Conservation (phyloP, 2,113 vertebrate genomes). For the Carassius gibelio region DNA sequence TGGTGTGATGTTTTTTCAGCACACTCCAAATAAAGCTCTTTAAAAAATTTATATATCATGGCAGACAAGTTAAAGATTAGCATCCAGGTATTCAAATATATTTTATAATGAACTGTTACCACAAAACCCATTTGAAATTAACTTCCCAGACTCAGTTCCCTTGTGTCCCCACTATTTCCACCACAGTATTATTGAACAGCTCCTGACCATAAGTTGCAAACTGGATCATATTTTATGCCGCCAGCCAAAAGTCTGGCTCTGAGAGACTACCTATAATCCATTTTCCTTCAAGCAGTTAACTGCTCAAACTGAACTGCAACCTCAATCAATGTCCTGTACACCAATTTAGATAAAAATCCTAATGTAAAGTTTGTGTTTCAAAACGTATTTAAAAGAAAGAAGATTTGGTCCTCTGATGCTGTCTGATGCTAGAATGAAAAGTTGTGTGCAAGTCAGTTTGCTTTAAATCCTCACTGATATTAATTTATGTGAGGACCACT, state of each 20-base stretch:
- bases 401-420: not conserved
- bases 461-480: not conserved
- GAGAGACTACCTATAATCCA: not conserved
- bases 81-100: not conserved
- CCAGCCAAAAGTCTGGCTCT: not conserved
- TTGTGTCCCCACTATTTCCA: not conserved
- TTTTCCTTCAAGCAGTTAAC: not conserved
- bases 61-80: not conserved
- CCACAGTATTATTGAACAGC: not conserved
- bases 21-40: not conserved
- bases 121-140: not conserved
- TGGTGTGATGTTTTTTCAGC: not conserved
- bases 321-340: not conserved
- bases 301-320: not conserved
- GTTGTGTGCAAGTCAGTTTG: not conserved
- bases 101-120: not conserved
- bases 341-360: not conserved
- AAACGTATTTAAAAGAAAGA: not conserved
- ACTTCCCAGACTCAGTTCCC: not conserved
- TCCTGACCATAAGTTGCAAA: not conserved
- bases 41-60: not conserved
- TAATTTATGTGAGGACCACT: not conserved
- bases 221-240: not conserved
- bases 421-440: constrained; percentile 11
- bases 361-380: not conserved